Evolutionary conservation across 1,140 invertebrate genomes (phyloP).

Genomic region (Drosophila erecta): DNA sequence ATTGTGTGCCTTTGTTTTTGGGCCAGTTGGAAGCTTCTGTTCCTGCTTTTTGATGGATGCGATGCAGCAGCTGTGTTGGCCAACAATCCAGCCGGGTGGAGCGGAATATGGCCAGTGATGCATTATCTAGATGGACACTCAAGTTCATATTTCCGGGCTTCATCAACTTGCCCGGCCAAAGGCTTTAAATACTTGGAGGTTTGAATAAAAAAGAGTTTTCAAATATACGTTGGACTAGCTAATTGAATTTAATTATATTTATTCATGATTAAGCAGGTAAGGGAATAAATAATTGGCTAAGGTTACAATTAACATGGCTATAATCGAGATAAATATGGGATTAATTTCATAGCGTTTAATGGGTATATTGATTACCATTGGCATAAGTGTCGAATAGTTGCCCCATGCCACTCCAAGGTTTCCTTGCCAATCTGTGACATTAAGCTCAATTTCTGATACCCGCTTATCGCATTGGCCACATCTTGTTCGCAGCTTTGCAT

Average conservation of each 20-base stretch:
- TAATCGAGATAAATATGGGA: not conserved
- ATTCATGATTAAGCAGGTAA: no score
- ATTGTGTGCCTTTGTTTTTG: conserved; percentile 46
- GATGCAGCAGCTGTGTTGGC: conserved; percentile 36
- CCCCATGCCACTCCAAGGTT: not conserved
- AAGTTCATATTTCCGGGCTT: conserved; percentile 24
- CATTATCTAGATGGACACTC: conserved; percentile 21
- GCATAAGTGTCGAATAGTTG: not conserved
- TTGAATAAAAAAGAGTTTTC: no score
- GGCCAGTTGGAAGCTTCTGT: conserved; percentile 14
- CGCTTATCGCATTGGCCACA: conserved; percentile 45
- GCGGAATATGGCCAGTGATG: conserved; percentile 15
- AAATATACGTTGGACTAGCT: no score
- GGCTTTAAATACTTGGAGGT: not conserved
- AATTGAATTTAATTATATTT: no score
- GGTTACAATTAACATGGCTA: no score
- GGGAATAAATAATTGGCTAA: no score
- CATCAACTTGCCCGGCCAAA: not conserved
- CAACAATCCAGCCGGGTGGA: conserved; percentile 35
- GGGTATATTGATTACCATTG: not conserved
- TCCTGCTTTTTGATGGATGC: conserved; percentile 68
- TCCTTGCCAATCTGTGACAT: conserved; percentile 33
- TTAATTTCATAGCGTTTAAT: not conserved
- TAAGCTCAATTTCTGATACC: conserved; percentile 48
- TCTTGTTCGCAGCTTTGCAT: conserved; percentile 42